Evolutionary conservation across 1,140 invertebrate genomes (phyloP).

Genomic region (Pseudomyrmex cubaensis): DNA sequence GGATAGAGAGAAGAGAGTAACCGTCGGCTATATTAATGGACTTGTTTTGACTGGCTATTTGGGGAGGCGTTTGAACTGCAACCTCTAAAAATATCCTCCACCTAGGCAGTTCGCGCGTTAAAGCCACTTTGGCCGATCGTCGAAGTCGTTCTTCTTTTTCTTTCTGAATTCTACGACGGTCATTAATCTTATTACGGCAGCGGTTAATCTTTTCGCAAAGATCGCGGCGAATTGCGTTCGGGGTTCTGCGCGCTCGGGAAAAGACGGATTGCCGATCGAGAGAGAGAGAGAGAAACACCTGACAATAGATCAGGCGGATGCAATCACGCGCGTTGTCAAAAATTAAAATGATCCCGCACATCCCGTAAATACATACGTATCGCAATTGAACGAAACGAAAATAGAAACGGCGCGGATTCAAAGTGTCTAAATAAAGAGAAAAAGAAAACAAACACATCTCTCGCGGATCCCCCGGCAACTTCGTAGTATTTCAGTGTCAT

Average conservation of each 20-base stretch:
- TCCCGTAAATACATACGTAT: background rate
- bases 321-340: background rate
- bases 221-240: background rate
- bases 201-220: slow-evolving; percentile 30
- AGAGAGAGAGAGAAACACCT: slow-evolving; percentile 29
- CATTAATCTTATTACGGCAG: slow-evolving; percentile 49
- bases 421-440: too few relatives aligned
- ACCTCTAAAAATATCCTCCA: slow-evolving; percentile 66
- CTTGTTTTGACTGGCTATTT: slow-evolving; percentile 71
- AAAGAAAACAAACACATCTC: slow-evolving; percentile 1
- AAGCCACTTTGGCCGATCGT: slow-evolving; percentile 30
- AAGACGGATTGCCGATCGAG: background rate
- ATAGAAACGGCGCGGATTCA: background rate
- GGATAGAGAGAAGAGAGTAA: slow-evolving; percentile 27
- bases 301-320: background rate
- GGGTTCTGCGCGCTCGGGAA: background rate
- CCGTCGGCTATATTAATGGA: slow-evolving; percentile 64
- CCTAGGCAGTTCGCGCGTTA: slow-evolving; percentile 47
- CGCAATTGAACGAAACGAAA: background rate
- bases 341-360: background rate
- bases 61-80: slow-evolving; percentile 49
- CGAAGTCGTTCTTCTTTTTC: slow-evolving; percentile 5
- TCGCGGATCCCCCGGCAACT: background rate
- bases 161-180: slow-evolving; percentile 32
- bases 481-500: slow-evolving; percentile 26